Conservation (phyloP, 2,113 vertebrate species). For the Rhinoderma darwinii region DNA sequence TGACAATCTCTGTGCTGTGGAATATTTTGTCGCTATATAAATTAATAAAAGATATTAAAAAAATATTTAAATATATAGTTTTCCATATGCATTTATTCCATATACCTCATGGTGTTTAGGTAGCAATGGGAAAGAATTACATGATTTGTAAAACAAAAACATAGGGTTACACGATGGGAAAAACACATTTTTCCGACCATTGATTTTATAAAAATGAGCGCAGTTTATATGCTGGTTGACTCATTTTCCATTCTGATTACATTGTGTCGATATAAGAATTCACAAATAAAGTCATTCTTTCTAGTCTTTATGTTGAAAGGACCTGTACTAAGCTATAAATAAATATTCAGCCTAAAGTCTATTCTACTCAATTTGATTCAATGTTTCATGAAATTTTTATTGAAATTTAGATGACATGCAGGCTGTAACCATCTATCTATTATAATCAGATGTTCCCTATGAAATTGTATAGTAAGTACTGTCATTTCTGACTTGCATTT, state of each 20-base stretch:
- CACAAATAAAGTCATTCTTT: background rate
- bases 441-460: slow-evolving; percentile 36
- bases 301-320: background rate
- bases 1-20: too few relatives aligned
- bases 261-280: slow-evolving; percentile 3
- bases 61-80: background rate
- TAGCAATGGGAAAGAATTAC: background rate
- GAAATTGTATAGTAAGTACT: slow-evolving; percentile 17
- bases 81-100: background rate
- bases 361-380: slow-evolving; percentile 23
- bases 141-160: background rate
- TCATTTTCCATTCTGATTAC: background rate
- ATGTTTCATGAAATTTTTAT: slow-evolving; percentile 1
- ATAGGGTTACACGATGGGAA: background rate
- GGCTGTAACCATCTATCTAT: slow-evolving; percentile 12
- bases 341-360: background rate
- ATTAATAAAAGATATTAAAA: too few relatives aligned
- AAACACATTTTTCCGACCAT: background rate
- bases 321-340: background rate
- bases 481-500: slow-evolving; percentile 24
- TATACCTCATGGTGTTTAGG: background rate
- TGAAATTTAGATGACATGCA: slow-evolving; percentile 32
- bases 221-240: background rate
- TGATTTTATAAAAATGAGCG: background rate
- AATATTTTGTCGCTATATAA: too few relatives aligned